Base-by-base conservation (phyloP, 1,140 invertebrate genomes). In the Paralvinella palmiformis region DNA sequence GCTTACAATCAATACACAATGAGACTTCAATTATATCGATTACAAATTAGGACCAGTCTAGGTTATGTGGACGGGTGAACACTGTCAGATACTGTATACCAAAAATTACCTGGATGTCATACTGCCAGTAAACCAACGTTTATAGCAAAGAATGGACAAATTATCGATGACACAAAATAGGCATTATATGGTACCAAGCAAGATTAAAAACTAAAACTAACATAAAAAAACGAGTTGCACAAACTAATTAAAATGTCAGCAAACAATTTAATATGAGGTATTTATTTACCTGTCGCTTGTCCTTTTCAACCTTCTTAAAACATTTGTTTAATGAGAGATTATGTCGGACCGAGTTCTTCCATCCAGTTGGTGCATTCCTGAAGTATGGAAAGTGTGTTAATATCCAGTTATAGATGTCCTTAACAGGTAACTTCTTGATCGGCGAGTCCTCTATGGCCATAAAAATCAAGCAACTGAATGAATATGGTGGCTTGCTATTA, bases 371-470 rank as follows among this genome's bases (percentile, higher is more conserved):
- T n/a, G 77, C 77, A 69, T 77, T 79, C 62, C 76, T 73, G 70
- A 78, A 81, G 68, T 79, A 81, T 7, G 78, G 77, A 66, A 81
- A 81, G 56, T 81, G 76, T 15, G 67, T 73, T 56, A 79, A 70
- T 33, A 81, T 81, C 80, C 80, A 81, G 31, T 72, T 72, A 66
- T 81, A 81, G 64, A 81, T 81, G 67, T 65, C 63, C 75, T 95
- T 95, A 0, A 97, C 94, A 1, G 93, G 92, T 60, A 96, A 76
- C 5, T 92, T 91, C 76, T 94, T 91, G 48, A 87, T 86, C 3
- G 88, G 85, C 0, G 91, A 93, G 68, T 92, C 91, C 79, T 97
- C 93, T 68, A 96, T 94, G 22, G 94, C 93, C 93, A 97, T 96
- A 82, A 96, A 96, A 72, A 97, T 97, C 36, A 97, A 85, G 78